Conservation (phyloP, 2,888 invertebrate genomes). For the Timema cristinae region DNA sequence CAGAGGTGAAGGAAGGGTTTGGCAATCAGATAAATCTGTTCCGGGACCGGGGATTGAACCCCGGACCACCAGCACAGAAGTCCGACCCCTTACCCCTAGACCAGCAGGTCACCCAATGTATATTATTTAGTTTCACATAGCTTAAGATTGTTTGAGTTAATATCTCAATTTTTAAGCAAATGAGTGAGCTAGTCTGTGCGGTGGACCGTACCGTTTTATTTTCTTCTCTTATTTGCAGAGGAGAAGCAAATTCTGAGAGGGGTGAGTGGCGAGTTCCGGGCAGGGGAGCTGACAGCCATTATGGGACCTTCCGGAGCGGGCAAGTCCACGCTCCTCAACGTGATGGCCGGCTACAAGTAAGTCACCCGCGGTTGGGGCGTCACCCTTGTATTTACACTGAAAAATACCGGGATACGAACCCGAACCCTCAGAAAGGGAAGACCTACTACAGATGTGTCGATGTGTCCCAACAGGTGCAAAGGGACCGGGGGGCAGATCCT, state of each 20-base stretch:
- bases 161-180: too few relatives aligned
- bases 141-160: too few relatives aligned
- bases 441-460: neutral
- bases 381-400: neutral
- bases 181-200: too few relatives aligned
- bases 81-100: too few relatives aligned
- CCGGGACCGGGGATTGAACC: too few relatives aligned
- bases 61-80: too few relatives aligned
- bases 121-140: too few relatives aligned
- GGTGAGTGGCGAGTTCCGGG: slow-evolving; percentile 59
- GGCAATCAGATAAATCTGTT: too few relatives aligned
- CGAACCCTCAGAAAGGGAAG: neutral
- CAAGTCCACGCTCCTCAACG: slow-evolving; percentile 73
- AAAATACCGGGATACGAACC: neutral
- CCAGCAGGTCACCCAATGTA: too few relatives aligned
- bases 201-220: neutral
- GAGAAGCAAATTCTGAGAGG: slow-evolving; percentile 57
- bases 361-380: slow-evolving; percentile 23
- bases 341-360: slow-evolving; percentile 71
- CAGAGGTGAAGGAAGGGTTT: too few relatives aligned
- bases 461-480: slow-evolving; percentile 50
- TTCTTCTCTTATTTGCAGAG: slow-evolving; percentile 45
- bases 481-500: slow-evolving; percentile 69
- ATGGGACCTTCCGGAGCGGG: slow-evolving; percentile 70
- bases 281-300: slow-evolving; percentile 62